Base-by-base conservation (phyloP, 2,113 vertebrate genomes). In the Cephalopholis sonnerati region DNA sequence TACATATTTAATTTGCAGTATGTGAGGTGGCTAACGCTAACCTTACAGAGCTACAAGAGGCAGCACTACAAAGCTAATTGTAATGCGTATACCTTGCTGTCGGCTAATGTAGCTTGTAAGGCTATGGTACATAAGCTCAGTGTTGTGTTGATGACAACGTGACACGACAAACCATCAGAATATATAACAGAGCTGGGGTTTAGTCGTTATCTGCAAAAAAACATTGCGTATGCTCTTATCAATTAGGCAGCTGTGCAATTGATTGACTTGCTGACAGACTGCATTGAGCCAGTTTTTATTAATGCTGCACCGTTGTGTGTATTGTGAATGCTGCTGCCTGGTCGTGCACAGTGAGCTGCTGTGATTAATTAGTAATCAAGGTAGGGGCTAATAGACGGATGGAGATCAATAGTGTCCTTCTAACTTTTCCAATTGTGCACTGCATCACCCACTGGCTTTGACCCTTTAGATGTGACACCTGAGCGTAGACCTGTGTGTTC, bases 281-380 rank as follows among this genome's bases (percentile, higher is more conserved):
- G 89, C 76, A 74, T 48, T 61, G 79, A 81, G 79, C 57, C 57
- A 63, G 57, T 63, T 61, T 82, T 32, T 71, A 53, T 88, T 69
- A 88, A 81, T 81, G 74, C 85, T 86, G 86, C 79, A 66, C 78
- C 79, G 81, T 48, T 84, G 18, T 68, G 69, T 66, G 67, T 74
- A 54, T 51, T 46, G 69, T 75, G 53, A 74, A 65, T 51, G 84
- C 64, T 65, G 77, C 83, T 67, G 85, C 44, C 55, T 74, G 51
- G 24, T 53, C 55, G 55, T 80, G 74, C 83, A 66, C 78, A 79
- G 46, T 16, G 81, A 85, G 78, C 77, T 81, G 85, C 87, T 89
- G 87, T 86, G 85, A 91, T 93, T 88, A 83, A 91, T 90, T 85
- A 88, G 88, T 83, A 63, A 87, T 85, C 57, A 66, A 55, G 61